Evolutionary conservation across 2,113 vertebrate genomes (phyloP).

Genomic region (Sakesphorus luctuosus): DNA sequence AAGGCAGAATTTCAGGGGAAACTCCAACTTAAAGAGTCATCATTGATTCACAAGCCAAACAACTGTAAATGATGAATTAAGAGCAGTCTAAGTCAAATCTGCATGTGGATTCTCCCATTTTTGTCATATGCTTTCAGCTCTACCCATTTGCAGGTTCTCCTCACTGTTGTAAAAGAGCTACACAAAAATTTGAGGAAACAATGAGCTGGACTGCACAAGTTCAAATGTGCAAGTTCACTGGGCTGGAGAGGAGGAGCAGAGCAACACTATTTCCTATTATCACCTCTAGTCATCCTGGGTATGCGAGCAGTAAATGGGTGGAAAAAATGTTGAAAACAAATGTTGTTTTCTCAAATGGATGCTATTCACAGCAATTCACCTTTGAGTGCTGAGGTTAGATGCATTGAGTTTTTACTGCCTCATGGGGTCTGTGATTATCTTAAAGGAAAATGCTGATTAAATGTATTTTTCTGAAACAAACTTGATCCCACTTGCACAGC

Average conservation of each 20-base stretch:
- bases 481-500: background rate
- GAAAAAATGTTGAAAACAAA: background rate
- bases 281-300: background rate
- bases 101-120: background rate
- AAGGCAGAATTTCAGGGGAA: slow-evolving; percentile 43
- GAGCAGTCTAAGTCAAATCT: background rate
- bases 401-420: background rate
- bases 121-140: background rate
- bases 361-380: background rate
- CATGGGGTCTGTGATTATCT: background rate
- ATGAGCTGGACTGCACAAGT: background rate
- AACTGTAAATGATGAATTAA: slow-evolving; percentile 23
- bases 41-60: background rate
- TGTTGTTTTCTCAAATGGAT: background rate
- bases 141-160: background rate
- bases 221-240: background rate
- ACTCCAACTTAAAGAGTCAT: slow-evolving; percentile 41
- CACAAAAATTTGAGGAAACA: background rate
- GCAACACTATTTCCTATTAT: background rate
- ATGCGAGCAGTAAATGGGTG: background rate
- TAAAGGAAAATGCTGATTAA: background rate
- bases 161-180: background rate
- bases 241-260: background rate
- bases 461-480: background rate
- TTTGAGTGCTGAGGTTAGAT: background rate